Evolutionary conservation across 2,113 vertebrate species (phyloP).

Genomic region (Mola mola): DNA sequence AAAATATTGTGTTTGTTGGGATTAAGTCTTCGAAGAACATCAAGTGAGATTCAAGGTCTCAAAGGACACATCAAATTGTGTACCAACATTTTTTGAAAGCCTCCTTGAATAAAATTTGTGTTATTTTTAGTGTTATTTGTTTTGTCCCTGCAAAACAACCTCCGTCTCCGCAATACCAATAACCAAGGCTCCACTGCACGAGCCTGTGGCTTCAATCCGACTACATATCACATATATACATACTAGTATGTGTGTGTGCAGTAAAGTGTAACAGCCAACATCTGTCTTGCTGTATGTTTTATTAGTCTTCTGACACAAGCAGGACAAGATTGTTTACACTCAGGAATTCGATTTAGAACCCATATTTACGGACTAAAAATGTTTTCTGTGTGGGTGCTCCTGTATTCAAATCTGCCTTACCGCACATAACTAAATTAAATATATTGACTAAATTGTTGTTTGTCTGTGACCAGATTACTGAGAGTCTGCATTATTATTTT

Average conservation of each 20-base stretch:
- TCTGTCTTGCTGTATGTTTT: constrained; percentile 61
- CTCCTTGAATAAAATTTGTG: background rate
- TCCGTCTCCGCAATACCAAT: constrained; percentile 13
- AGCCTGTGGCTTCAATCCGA: constrained; percentile 5
- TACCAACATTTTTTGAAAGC: background rate
- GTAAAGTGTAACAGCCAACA: constrained; percentile 56
- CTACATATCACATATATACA: constrained; percentile 25
- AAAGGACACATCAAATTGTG: too few species aligned
- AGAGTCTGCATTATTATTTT: constrained; percentile 1
- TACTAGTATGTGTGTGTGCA: constrained; percentile 51
- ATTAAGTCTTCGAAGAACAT: too few species aligned
- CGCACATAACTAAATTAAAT: constrained; percentile 3
- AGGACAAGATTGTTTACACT: constrained; percentile 21
- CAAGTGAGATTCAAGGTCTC: too few species aligned
- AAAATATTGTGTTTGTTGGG: constrained; percentile 1
- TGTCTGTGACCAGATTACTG: background rate
- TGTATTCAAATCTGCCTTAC: background rate
- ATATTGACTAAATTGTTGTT: background rate
- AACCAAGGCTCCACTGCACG: background rate
- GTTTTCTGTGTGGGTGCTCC: background rate
- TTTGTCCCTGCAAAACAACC: constrained; percentile 26
- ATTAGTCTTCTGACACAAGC: constrained; percentile 53
- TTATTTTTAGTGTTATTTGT: background rate
- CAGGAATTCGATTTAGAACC: constrained; percentile 21
- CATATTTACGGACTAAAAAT: too few species aligned